phyloP scores from a whole-genome alignment of 2,113 vertebrate genomes.

The Sminthopsis crassicaudata region DNA sequence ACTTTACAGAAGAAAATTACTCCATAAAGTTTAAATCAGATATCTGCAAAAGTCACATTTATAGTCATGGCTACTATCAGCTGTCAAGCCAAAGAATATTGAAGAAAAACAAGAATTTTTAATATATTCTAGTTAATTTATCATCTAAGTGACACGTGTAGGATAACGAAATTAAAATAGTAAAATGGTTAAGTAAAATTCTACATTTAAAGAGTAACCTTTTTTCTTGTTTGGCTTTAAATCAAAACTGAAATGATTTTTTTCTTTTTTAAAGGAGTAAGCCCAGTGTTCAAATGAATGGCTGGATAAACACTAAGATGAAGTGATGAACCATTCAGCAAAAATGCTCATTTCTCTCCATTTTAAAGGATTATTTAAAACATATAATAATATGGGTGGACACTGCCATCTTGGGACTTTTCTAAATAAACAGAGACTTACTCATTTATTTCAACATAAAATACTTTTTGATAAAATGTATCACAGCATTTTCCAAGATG shows the following conservation, averaged over 20 bases:
- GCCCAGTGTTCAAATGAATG: slow-evolving; percentile 52
- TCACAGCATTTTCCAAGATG: slow-evolving; percentile 38
- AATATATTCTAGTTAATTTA: slow-evolving; percentile 89
- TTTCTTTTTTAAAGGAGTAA: slow-evolving; percentile 46
- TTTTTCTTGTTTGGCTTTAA: slow-evolving; percentile 68
- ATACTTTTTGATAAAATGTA: slow-evolving; percentile 57
- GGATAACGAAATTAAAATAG: slow-evolving; percentile 77
- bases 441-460: slow-evolving; percentile 56
- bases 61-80: slow-evolving; percentile 91
- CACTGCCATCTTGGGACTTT: slow-evolving; percentile 17
- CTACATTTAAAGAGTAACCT: slow-evolving; percentile 81
- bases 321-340: slow-evolving; percentile 42
- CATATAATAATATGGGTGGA: background rate
- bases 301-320: slow-evolving; percentile 46
- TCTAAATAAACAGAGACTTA: slow-evolving; percentile 55
- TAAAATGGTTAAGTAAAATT: slow-evolving; percentile 81
- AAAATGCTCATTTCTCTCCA: slow-evolving; percentile 21
- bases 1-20: slow-evolving; percentile 83
- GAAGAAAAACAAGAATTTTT: slow-evolving; percentile 87
- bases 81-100: slow-evolving; percentile 87
- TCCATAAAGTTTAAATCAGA: slow-evolving; percentile 89
- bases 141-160: slow-evolving; percentile 88
- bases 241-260: slow-evolving; percentile 56
- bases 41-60: slow-evolving; percentile 85
- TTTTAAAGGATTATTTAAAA: slow-evolving; percentile 57